Base-by-base conservation (phyloP, 23 tunicate species). In the Ascidia mentula region DNA sequence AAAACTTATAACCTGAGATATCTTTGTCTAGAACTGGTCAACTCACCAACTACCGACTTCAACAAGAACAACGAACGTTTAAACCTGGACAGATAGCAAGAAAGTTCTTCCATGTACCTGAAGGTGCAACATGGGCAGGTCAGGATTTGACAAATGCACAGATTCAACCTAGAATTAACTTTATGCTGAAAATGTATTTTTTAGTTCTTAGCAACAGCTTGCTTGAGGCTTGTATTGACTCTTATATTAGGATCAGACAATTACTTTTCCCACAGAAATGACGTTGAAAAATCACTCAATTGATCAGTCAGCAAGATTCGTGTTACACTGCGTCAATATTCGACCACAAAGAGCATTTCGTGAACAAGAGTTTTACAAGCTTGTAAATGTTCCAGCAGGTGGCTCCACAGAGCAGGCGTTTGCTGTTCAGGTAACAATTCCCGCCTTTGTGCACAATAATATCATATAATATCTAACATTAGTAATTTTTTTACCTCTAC, bases 41-140 rank as follows among this genome's bases (percentile, higher is more conserved):
- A n/a, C 0, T 33, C 30, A 32, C 37, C 20, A 40, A 86, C 3
- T 86, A 79, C 72, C 32, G 36, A 28, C 80, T 70, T 18, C 24
- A 40, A 6, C 59, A 80, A 22, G 74, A 40, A 3, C 36, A 69
- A 32, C 61, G 45, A 4, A 22, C 78, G 1, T 93, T 93, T 84
- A 84, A 84, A 75, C 46, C 93, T 8, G 98, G 98, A 5, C 89
- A 88, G 59, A 77, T 93, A 12, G 71, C 36, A 30, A 40, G 98
- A 76, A 76, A 46, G 31, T 93, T 93, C 72, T 42, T 88, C 45
- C 86, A 88, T 32, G 87, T 84, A 46, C 98, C 98, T 8, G 76
- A 76, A 20, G 84, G 80, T 15, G 98, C 98, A 15, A 80, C 83
- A 12, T 88, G 93, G 89, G 98, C 98, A 84, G 98, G 98, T 88